These are phyloP conservation scores for Tinamus major DNA, from an alignment of 2,797 vertebrate species.

Conservation along the genomic window DNA sequence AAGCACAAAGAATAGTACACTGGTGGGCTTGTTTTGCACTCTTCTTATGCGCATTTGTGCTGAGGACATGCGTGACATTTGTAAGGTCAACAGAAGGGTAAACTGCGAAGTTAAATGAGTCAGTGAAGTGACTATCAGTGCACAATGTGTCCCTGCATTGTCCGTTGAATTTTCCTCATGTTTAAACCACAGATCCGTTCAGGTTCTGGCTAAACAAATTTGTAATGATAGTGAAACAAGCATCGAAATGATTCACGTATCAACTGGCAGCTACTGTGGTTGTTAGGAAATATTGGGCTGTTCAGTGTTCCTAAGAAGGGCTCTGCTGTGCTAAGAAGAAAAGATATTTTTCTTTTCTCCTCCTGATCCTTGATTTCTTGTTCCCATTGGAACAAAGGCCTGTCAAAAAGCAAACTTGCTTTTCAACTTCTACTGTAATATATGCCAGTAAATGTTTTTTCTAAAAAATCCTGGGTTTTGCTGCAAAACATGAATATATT, in stretches of 20 bases:
- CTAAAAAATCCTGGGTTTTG: rapidly evolving
- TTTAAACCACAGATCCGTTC: background rate
- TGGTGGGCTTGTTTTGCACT: background rate
- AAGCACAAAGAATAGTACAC: background rate
- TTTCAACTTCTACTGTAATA: background rate
- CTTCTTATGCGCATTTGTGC: background rate
- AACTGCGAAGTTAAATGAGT: background rate
- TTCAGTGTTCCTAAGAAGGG: background rate
- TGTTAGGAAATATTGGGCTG: background rate
- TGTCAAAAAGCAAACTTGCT: background rate
- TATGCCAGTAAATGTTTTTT: background rate
- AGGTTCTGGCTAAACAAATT: background rate
- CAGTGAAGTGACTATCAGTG: background rate
- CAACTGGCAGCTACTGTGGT: rapidly evolving
- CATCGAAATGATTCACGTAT: background rate
- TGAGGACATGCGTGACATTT: background rate
- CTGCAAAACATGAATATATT: background rate
- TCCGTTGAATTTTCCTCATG: background rate
- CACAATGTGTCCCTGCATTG: background rate
- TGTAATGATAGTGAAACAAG: background rate
- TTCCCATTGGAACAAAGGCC: background rate
- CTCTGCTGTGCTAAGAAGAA: background rate
- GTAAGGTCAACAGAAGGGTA: background rate
- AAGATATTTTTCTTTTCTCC: background rate
- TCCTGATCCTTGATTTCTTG: background rate